Conservation (phyloP, 2,113 vertebrate genomes). For the Nothocercus nigrocapillus region DNA sequence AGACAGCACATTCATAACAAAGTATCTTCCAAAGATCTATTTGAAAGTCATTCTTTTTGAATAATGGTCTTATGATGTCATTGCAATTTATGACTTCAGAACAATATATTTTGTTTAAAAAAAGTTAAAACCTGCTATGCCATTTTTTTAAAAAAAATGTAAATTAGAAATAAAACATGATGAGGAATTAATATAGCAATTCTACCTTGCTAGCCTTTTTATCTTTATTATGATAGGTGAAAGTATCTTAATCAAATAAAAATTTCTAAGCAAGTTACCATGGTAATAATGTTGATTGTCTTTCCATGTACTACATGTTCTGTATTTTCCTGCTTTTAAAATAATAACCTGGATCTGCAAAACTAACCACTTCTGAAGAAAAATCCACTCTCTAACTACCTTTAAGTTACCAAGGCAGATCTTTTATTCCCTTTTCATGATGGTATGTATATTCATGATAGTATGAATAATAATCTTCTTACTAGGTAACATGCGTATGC, state of each 20-base stretch:
- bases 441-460: fast-evolving
- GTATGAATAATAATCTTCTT: background rate
- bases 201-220: background rate
- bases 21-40: background rate
- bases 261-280: background rate
- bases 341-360: background rate
- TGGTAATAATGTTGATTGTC: background rate
- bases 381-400: fast-evolving
- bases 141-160: background rate
- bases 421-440: background rate
- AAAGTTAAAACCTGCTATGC: background rate
- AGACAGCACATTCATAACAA: background rate
- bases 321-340: background rate
- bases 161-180: fast-evolving
- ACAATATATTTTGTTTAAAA: background rate
- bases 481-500: background rate
- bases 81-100: background rate
- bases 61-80: background rate
- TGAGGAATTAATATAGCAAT: background rate
- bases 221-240: background rate
- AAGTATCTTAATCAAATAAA: background rate
- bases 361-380: background rate
- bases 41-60: background rate
- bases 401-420: fast-evolving
- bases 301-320: fast-evolving